Percentiles rank a stretch among this genome's conserved stretches.
Conservation (phyloP, 2,113 vertebrate genomes). For the Leptodactylus fuscus region DNA sequence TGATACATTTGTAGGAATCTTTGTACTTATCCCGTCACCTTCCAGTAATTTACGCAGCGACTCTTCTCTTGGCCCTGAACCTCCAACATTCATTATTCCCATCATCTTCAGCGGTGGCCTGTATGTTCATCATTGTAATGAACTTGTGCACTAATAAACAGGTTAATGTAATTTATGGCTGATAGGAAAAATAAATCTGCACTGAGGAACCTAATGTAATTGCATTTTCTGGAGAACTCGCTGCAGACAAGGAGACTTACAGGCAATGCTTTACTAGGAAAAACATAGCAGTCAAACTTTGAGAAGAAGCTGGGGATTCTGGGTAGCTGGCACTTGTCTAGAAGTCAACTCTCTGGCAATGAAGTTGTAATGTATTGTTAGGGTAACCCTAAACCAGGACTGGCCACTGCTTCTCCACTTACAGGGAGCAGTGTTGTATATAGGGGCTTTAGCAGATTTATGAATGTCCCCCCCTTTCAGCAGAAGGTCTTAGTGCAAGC, state of each 20-base stretch:
- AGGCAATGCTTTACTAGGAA: not conserved
- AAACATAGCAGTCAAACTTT: not conserved
- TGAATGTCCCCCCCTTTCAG: no score
- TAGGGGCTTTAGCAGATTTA: no score
- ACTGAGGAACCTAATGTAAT: constrained; percentile 10
- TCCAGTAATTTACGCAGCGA: constrained; percentile 3
- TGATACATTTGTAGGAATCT: not conserved
- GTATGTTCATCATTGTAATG: constrained; percentile 33
- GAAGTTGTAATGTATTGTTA: not conserved
- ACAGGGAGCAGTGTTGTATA: not conserved
- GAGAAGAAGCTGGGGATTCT: not conserved
- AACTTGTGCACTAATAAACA: constrained; percentile 40
- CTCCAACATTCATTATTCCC: not conserved
- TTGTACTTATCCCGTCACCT: constrained; percentile 11
- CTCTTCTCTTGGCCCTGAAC: not conserved
- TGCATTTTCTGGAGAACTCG: not conserved
- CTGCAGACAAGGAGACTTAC: not conserved
- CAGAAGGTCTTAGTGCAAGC: no score
- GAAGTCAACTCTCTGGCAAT: not conserved
- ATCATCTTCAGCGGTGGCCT: not conserved
- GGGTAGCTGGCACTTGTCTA: not conserved
- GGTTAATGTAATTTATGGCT: constrained; percentile 38
- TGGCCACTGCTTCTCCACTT: no score
- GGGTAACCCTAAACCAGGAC: not conserved
- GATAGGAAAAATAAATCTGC: constrained; percentile 26